Evolutionary conservation across 2,888 invertebrate species (phyloP).

Genomic region (Tuberolachnus salignus): DNA sequence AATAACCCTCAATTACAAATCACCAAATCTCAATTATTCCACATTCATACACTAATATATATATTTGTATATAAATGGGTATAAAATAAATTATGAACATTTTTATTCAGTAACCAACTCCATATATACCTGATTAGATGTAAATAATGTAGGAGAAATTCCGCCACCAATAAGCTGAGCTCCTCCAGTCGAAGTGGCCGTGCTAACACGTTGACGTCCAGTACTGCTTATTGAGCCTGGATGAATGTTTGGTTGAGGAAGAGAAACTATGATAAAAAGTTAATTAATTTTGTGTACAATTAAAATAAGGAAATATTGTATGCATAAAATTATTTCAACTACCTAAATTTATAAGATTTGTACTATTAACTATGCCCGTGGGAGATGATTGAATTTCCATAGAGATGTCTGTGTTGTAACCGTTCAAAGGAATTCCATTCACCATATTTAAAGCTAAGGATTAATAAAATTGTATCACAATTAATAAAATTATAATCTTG

Average conservation of each 20-base stretch:
- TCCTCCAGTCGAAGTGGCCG: conserved; percentile 67
- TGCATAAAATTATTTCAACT: not conserved
- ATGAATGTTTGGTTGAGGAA: conserved; percentile 69
- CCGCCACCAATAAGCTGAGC: conserved; percentile 73
- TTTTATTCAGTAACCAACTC: not conserved
- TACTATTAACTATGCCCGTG: conserved; percentile 23
- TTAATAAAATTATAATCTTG: not conserved
- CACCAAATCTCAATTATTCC: not conserved
- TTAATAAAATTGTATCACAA: conserved; percentile 46
- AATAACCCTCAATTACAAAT: not conserved
- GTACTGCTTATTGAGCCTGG: conserved; percentile 71
- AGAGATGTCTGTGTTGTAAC: conserved; percentile 62
- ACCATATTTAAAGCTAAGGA: conserved; percentile 73
- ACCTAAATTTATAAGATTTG: conserved; percentile 54
- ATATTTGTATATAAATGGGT: not conserved
- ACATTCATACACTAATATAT: conserved; percentile 17
- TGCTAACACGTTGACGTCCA: conserved; percentile 67
- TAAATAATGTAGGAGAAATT: conserved; percentile 66
- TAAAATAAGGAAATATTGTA: no score
- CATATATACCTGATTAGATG: conserved; percentile 38
- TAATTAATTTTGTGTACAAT: no score
- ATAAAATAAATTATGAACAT: not conserved
- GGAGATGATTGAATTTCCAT: conserved; percentile 54
- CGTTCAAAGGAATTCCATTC: conserved; percentile 77
- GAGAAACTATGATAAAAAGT: conserved; percentile 61